Percentiles rank a stretch among this genome's conserved stretches.
Conservation (phyloP, 2,888 invertebrate genomes). For the Scaptomyza tumidula region DNA sequence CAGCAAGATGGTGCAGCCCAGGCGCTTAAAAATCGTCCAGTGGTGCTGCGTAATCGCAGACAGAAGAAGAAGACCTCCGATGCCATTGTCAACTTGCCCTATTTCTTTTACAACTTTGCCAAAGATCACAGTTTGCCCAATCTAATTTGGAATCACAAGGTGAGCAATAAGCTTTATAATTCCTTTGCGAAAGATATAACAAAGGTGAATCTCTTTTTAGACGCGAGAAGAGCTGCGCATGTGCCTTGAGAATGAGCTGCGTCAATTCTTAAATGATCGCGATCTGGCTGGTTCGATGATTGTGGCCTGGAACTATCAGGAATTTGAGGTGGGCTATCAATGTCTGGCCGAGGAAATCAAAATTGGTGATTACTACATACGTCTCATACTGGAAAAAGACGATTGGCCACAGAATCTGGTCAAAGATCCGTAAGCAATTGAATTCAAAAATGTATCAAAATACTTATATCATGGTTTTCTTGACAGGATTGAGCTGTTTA, state of each 20-base stretch:
- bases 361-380: constrained; percentile 98
- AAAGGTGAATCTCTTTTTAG: constrained; percentile 84
- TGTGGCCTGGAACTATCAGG: constrained; percentile 99
- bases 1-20: constrained; percentile 83
- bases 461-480: background rate
- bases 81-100: constrained; percentile 86
- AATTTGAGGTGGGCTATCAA: constrained; percentile 97
- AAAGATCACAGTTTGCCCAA: constrained; percentile 97
- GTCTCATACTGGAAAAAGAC: constrained; percentile 96
- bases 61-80: constrained; percentile 85
- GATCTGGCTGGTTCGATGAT: constrained; percentile 92
- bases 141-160: constrained; percentile 99
- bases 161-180: constrained; percentile 78
- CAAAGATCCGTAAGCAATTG: constrained; percentile 92
- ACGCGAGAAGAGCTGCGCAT: constrained; percentile 97
- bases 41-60: constrained; percentile 94
- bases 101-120: constrained; percentile 98
- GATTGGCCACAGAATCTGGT: constrained; percentile 94
- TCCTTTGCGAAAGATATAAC: background rate
- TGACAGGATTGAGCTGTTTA: constrained; percentile 96
- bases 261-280: constrained; percentile 94
- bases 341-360: constrained; percentile 98
- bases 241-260: constrained; percentile 95
- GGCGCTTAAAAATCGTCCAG: constrained; percentile 89
- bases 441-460: background rate